Base-by-base conservation (phyloP, 2,113 vertebrate genomes). In the Podarcis cretensis region DNA sequence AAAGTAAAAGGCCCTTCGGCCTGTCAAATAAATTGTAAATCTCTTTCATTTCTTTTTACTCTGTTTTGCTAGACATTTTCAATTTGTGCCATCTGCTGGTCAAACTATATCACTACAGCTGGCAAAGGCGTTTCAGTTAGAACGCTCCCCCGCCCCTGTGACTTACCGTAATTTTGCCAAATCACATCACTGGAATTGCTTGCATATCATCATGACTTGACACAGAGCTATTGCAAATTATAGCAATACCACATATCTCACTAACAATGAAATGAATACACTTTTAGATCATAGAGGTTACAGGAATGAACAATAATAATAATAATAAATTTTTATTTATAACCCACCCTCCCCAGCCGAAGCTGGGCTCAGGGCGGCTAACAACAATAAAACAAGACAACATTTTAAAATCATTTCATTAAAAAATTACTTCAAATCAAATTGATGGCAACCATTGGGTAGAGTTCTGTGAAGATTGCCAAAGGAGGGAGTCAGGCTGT, bases 31-130 rank as follows among this genome's bases (percentile, higher is more conserved):
- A 89, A 74, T 20, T 84, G 5, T 43, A 5, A 35, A 54, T 23
- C 54, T 8, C 54, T 81, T 74, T 16, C 3, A 0, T 4, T 63
- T 40, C 14, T 76, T 78, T 30, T 37, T 40, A 37, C 20, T 4
- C 1, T 65, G 63, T 14, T 32, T 57, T 30, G 40, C 81, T 54
- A 83, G 23, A 2, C 93, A 96, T 95, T 96, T 95, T 92, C 89
- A 91, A 73, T 75, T 93, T 93, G 93, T 84, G 93, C 96, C 97
- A 95, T 90, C 97, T 97, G 86, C 95, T 95, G 97, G 96, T 32
- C 35, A 69, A 65, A 23, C 23, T 43, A 83, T 5, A 81, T 63
- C 59, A 16, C 48, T 0, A 5, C 5, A 1, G 5, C 8, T 9
- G n/a, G 20, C 20, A 40, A 76, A 40, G 16, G 4, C 1, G 16